Base-by-base conservation (phyloP, 1,140 invertebrate species). In the Triops longicaudatus region DNA sequence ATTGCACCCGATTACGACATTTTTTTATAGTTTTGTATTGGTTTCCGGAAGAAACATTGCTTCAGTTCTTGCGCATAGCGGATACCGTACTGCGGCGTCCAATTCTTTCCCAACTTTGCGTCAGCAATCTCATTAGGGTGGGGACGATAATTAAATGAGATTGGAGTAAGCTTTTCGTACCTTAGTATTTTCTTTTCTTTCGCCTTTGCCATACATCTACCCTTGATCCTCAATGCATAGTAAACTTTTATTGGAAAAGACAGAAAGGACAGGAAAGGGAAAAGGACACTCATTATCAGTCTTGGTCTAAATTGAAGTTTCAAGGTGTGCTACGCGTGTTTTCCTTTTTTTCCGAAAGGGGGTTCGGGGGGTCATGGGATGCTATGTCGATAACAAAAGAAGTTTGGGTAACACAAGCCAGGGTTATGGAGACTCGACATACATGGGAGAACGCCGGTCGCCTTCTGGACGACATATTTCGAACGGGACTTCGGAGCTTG, bases 391-490 rank as follows among this genome's bases (percentile, higher is more conserved):
- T 63, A 63, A 22, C 50, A 63, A 63, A 63, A 63, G 50, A 63
- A 63, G 50, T 11, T 63, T 63, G 50, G 44, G 50, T 63, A 63
- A n/a, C 50, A 17, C n/a, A 22, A 22, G 50, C 50, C 50, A 63
- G 50, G 50, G 50, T 63, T 63, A n/a, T 63, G 50, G 14, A 22
- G 50, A 63, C 50, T 63, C 50, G 50, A 63, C 50, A 63, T 63
- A 63, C 50, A 63, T 63, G 50, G 50, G 50, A 63, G 50, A 63
- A 63, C 50, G 50, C 50, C 50, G 50, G 50, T 63, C 50, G 50
- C 50, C 50, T 63, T 63, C 50, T 63, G 50, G 50, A 63, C 50
- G 50, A 63, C 50, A 63, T 63, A 63, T 63, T 37, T 63, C 50
- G 50, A 63, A 63, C 50, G 50, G 50, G 50, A 63, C 50, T 63